Evolutionary conservation across 2,888 invertebrate genomes (phyloP).

Genomic region (Zele albiditarsus): DNA sequence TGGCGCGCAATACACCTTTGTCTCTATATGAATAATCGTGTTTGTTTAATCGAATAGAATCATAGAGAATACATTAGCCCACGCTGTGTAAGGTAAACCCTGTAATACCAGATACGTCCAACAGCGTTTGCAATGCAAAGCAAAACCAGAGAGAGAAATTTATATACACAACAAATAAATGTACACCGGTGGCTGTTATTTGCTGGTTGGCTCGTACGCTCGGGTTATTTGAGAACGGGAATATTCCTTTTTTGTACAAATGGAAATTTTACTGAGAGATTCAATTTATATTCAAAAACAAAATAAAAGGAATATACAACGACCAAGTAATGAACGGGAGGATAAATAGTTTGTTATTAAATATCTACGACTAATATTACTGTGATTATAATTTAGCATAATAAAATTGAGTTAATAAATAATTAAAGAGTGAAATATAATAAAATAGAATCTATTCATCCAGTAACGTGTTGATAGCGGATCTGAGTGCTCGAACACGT

Average conservation of each 20-base stretch:
- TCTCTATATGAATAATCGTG: constrained; percentile 56
- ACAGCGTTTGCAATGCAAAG: neutral
- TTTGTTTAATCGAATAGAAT: constrained; percentile 62
- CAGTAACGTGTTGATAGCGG: neutral
- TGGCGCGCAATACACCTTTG: constrained; percentile 26
- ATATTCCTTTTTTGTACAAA: constrained; percentile 1
- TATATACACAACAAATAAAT: neutral
- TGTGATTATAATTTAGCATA: neutral
- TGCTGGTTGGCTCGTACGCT: neutral
- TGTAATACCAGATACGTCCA: constrained; percentile 28
- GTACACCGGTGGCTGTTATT: neutral
- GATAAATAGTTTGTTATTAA: neutral
- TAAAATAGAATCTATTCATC: constrained; percentile 2
- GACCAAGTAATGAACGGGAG: neutral
- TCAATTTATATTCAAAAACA: neutral
- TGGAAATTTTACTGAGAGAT: neutral
- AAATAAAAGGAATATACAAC: neutral
- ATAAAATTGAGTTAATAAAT: neutral
- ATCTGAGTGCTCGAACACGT: constrained; percentile 11
- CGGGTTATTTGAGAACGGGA: constrained; percentile 11
- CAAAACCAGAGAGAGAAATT: neutral
- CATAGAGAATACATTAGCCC: constrained; percentile 61
- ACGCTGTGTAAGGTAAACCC: constrained; percentile 54
- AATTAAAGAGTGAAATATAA: neutral
- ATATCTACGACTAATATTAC: neutral